A percentile compares a stretch with the other conserved stretches of the same genome.
These are phyloP conservation scores for Pangasius larnaudii DNA, from an alignment of 2,797 vertebrate species.

Conservation along the genomic window DNA sequence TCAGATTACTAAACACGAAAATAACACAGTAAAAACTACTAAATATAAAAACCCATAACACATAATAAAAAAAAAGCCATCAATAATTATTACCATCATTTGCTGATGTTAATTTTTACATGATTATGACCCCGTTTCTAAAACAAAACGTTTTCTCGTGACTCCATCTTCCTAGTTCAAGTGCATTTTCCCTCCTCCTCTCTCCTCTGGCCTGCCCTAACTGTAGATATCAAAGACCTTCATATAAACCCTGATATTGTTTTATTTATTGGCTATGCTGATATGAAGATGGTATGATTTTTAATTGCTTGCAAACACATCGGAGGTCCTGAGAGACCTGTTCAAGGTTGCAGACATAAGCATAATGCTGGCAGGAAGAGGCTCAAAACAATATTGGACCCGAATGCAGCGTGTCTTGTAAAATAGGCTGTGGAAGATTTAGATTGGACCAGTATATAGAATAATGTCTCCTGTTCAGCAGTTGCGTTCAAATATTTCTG, in stretches of 20 bases:
- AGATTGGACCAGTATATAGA: slow-evolving; percentile 69
- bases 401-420: slow-evolving; percentile 66
- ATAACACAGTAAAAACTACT: neutral
- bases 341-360: slow-evolving; percentile 84
- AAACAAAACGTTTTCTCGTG: slow-evolving; percentile 55
- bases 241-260: slow-evolving; percentile 83
- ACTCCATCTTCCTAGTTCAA: slow-evolving; percentile 74
- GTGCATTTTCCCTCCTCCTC: slow-evolving; percentile 63
- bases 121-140: slow-evolving; percentile 15
- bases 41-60: slow-evolving; percentile 38
- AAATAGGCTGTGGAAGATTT: slow-evolving; percentile 63
- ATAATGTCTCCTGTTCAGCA: slow-evolving; percentile 38
- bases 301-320: slow-evolving; percentile 83
- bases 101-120: slow-evolving; percentile 72
- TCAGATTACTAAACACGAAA: neutral
- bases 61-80: slow-evolving; percentile 67
- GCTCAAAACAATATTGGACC: slow-evolving; percentile 74
- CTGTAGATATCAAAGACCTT: slow-evolving; percentile 73
- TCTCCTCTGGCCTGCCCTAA: slow-evolving; percentile 60
- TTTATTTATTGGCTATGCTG: slow-evolving; percentile 83
- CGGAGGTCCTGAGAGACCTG: slow-evolving; percentile 80
- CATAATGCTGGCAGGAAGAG: slow-evolving; percentile 79
- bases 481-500: neutral
- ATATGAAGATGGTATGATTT: slow-evolving; percentile 83
- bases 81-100: slow-evolving; percentile 74